Base-by-base conservation (phyloP, 2,888 invertebrate species). In the Antheraea yamamai region DNA sequence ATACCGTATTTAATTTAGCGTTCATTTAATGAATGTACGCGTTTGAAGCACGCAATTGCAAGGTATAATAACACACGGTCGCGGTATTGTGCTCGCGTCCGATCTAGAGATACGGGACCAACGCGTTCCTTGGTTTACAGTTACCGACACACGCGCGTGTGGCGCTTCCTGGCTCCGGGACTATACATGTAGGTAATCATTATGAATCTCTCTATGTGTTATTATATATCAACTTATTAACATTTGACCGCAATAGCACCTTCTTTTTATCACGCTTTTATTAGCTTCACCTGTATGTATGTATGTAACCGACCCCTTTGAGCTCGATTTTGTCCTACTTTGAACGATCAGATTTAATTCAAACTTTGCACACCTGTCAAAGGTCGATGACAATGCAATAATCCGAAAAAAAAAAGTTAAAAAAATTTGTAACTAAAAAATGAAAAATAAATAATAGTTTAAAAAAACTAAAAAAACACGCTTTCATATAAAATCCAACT, bases 61-160 rank as follows among this genome's bases (percentile, higher is more conserved):
- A 74, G 70, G 70, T 70, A 70, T 70, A 70, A 70, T 76, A 79
- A 78, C 78, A 79, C 79, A 79, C 78, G 75, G 74, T 70, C 78
- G 76, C 74, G 73, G 78, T 78, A 81, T 81, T 81, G 81, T 80
- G 75, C 47, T 39, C 77, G 74, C 76, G 79, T 75, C 77, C 78
- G 79, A 80, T 80, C 73, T 30, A 35, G 68, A 74, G 81, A 81
- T 81, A 79, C 75, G 76, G 72, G 73, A n/a, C 75, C 77, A 75
- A 55, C 39, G 75, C 75, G 73, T 77, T 77, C 77, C 78, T 74
- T 73, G 74, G 75, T 79, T 79, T 78, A 79, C 79, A 77, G 79
- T 77, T 77, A 78, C 75, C 74, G 74, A 72, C 75, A 70, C 64
- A 68, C 74, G 52, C 58, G 26, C 66, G 73, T 66, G 73, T 51